These are phyloP conservation scores for Lagenorhynchus albirostris DNA, from an alignment of 2,113 vertebrate species.

Conservation along the genomic window DNA sequence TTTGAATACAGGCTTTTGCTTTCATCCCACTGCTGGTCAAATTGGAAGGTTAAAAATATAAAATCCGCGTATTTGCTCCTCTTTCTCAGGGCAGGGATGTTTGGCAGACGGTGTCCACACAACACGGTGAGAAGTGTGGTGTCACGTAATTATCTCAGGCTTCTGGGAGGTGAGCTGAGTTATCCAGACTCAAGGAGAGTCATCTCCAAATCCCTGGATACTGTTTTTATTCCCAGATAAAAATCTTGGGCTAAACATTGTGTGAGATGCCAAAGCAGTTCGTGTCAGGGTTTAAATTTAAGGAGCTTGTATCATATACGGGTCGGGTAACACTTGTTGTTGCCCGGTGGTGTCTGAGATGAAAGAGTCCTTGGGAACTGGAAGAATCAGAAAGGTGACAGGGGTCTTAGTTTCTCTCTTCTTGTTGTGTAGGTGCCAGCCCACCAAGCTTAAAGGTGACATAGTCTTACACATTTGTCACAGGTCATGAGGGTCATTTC, in stretches of 20 bases:
- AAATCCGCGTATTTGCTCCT: not conserved
- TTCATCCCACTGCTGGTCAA: not conserved
- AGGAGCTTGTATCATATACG: not conserved
- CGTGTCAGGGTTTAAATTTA: not conserved
- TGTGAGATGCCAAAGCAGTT: not conserved
- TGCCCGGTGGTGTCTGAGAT: not conserved
- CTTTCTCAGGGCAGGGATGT: not conserved
- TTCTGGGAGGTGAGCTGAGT: not conserved
- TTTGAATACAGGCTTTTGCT: not conserved
- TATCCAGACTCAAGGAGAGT: not conserved
- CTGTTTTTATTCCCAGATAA: not conserved
- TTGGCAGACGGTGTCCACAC: fast-evolving
- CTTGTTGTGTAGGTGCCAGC: not conserved
- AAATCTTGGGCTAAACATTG: not conserved
- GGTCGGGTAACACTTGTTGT: not conserved
- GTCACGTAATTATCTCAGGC: not conserved
- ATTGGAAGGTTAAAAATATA: not conserved
- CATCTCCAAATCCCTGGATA: not conserved
- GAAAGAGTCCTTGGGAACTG: not conserved
- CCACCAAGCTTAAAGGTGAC: not conserved
- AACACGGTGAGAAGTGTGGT: fast-evolving
- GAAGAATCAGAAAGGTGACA: not conserved
- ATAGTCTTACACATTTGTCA: not conserved
- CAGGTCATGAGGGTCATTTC: not conserved
- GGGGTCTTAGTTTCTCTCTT: not conserved